Percentiles rank a stretch among this genome's conserved stretches.
These are phyloP conservation scores for Philonicus albiceps DNA, from an alignment of 2,888 invertebrate genomes.

Conservation along the genomic window DNA sequence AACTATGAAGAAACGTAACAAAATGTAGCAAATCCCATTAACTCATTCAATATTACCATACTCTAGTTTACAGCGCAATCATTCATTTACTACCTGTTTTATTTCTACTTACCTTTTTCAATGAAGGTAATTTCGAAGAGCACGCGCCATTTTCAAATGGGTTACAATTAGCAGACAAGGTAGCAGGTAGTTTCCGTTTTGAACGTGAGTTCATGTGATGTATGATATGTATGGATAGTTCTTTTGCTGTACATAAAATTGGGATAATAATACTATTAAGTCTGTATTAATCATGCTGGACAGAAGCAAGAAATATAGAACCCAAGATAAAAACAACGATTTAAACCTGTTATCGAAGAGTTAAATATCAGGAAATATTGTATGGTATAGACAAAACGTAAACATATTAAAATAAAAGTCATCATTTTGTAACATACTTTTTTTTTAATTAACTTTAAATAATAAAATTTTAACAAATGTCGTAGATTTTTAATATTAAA, in stretches of 20 bases:
- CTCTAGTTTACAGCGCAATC: not conserved
- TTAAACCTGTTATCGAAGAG: too few relatives aligned
- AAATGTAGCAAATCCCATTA: not conserved
- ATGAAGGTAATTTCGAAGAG: not conserved
- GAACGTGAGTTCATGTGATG: not conserved
- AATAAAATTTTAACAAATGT: not conserved
- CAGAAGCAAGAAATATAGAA: too few relatives aligned
- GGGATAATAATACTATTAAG: too few relatives aligned
- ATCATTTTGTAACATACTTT: not conserved
- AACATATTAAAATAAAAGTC: not conserved
- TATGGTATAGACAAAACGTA: not conserved
- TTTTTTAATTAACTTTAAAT: not conserved
- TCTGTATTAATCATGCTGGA: too few relatives aligned
- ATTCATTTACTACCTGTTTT: not conserved
- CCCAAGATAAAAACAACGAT: too few relatives aligned
- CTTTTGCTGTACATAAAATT: too few relatives aligned
- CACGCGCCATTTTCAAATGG: not conserved
- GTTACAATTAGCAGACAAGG: not conserved
- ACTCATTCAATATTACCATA: not conserved
- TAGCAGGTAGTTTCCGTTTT: not conserved
- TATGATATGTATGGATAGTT: not conserved
- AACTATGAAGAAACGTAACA: too few relatives aligned
- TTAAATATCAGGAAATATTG: too few relatives aligned
- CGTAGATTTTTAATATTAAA: not conserved
- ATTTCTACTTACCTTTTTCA: not conserved